A percentile compares a stretch with the other conserved stretches of the same genome.
These are phyloP conservation scores for Protobothrops flavoviridis DNA, from an alignment of 2,113 vertebrate species.

Conservation along the genomic window DNA sequence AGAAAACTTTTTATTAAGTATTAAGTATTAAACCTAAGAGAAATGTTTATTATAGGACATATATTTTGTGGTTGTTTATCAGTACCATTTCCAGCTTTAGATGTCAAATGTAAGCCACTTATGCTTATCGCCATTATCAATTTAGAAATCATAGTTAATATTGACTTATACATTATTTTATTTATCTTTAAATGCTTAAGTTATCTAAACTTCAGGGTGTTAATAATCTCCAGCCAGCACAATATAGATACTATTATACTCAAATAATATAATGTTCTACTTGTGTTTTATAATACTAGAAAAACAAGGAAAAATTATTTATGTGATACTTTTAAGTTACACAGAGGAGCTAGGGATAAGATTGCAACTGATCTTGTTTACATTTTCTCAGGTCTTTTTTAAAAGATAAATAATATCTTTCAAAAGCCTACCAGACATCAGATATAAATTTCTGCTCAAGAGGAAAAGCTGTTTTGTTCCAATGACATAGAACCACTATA, in stretches of 20 bases:
- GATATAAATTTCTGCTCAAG: constrained; percentile 35
- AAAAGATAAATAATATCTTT: constrained; percentile 11
- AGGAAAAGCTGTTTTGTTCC: background rate
- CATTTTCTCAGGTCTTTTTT: constrained; percentile 21
- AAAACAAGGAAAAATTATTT: background rate
- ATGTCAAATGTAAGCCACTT: background rate
- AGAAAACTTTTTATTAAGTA: background rate
- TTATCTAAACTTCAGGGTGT: background rate
- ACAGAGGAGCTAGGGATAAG: background rate
- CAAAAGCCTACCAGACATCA: background rate
- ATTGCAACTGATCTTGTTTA: constrained; percentile 9
- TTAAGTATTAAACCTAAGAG: background rate
- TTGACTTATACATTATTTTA: background rate
- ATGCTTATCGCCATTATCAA: background rate
- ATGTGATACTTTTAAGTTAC: constrained; percentile 2
- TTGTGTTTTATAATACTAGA: background rate
- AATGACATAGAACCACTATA: constrained; percentile 27
- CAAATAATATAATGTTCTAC: background rate
- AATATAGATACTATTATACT: background rate
- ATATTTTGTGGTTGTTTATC: background rate
- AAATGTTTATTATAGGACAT: background rate
- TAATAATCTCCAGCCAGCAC: background rate
- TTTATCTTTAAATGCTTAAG: background rate
- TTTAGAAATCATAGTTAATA: background rate
- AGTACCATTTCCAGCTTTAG: background rate